A percentile compares a stretch with the other conserved stretches of the same genome.
These are phyloP conservation scores for Isotomurus palustris DNA, from an alignment of 2,888 invertebrate genomes.

Conservation along the genomic window DNA sequence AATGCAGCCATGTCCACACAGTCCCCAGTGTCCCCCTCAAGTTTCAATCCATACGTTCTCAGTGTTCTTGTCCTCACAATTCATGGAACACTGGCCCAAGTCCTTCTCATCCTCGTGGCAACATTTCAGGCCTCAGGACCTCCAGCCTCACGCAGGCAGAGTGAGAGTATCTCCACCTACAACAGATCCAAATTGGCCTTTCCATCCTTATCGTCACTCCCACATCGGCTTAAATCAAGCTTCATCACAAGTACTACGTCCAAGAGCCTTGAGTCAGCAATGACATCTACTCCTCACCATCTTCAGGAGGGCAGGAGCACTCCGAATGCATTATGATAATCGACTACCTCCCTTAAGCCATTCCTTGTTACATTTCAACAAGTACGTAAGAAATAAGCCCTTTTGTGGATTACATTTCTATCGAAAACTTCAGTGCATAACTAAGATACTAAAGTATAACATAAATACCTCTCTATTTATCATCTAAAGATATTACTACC, in stretches of 20 bases:
- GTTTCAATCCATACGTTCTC: conserved; percentile 30
- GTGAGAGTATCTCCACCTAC: background rate
- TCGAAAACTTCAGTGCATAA: too few species aligned
- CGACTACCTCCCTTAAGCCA: conserved; percentile 7
- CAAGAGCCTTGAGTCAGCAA: too few species aligned
- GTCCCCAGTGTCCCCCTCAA: conserved; percentile 32
- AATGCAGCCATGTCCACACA: conserved; percentile 48
- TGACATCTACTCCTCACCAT: too few species aligned
- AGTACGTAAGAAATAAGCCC: background rate
- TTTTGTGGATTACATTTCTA: too few species aligned
- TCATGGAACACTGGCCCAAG: conserved; percentile 18
- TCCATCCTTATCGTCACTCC: background rate
- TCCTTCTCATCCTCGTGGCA: conserved; percentile 23
- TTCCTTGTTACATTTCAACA: conserved; percentile 2
- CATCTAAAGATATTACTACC: too few species aligned
- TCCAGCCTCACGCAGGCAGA: background rate
- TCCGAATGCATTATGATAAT: conserved; percentile 7
- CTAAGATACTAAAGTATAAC: too few species aligned
- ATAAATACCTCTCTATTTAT: too few species aligned
- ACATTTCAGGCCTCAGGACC: background rate
- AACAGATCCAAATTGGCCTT: background rate
- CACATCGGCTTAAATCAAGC: too few species aligned
- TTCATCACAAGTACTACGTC: too few species aligned
- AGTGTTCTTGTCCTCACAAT: conserved; percentile 21
- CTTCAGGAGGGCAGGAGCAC: too few species aligned